Conservation (phyloP, 1,140 invertebrate species). For the Drosophila subpulchrella region DNA sequence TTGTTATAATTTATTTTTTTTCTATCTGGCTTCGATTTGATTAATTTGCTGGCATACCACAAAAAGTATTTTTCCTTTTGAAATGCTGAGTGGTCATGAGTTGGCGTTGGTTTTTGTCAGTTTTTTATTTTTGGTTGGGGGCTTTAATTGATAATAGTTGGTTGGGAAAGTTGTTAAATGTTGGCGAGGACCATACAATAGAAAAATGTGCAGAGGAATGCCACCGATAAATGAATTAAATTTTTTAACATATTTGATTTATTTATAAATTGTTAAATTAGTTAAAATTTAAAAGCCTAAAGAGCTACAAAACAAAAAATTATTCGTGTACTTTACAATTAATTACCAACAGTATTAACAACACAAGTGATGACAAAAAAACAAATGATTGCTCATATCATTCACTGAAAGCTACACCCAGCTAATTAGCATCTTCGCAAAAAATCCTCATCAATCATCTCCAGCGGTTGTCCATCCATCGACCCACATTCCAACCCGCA, state of each 20-base stretch:
- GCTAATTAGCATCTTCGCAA: slow-evolving; percentile 29
- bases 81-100: slow-evolving; percentile 41
- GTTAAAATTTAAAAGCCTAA: too few species aligned
- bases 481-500: slow-evolving; percentile 43
- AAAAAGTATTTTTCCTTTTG: slow-evolving; percentile 32
- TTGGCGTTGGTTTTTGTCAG: slow-evolving; percentile 29
- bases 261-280: background rate
- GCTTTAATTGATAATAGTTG: slow-evolving; percentile 29
- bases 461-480: slow-evolving; percentile 22
- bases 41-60: slow-evolving; percentile 39
- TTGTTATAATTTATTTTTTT: slow-evolving; percentile 21
- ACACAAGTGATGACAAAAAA: slow-evolving; percentile 15
- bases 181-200: background rate
- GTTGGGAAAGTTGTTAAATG: slow-evolving; percentile 20
- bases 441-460: slow-evolving; percentile 34
- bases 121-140: slow-evolving; percentile 1
- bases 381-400: slow-evolving; percentile 9
- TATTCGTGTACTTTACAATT: background rate
- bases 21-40: slow-evolving; percentile 35
- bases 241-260: background rate
- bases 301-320: too few species aligned
- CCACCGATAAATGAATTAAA: background rate
- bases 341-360: background rate
- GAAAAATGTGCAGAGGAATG: background rate
- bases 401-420: slow-evolving; percentile 19